A percentile compares a stretch with the other conserved stretches of the same genome.
phyloP scores from a whole-genome alignment of 2,113 vertebrate species.

The Clupea harengus region DNA sequence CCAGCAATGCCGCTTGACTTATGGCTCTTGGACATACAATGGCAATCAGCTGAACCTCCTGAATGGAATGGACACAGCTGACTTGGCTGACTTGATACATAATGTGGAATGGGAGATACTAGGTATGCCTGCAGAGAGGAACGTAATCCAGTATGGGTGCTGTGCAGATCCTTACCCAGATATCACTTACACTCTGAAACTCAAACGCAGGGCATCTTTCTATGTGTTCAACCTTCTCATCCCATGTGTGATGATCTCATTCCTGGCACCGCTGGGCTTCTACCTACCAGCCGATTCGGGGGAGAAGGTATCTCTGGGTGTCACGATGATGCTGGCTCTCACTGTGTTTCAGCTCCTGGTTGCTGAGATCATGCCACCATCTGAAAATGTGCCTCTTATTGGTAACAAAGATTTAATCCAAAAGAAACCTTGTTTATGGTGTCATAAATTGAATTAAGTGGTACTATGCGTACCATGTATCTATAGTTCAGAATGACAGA shows the following conservation, averaged over 20 bases:
- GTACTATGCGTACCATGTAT: too few relatives aligned
- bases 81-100: conserved; percentile 84
- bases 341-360: conserved; percentile 90
- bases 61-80: conserved; percentile 68
- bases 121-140: conserved; percentile 81
- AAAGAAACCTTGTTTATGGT: background rate
- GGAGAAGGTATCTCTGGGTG: conserved; percentile 88
- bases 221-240: conserved; percentile 90
- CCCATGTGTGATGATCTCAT: conserved; percentile 88
- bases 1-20: conserved; percentile 84
- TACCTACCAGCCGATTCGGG: conserved; percentile 87
- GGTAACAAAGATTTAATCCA: conserved; percentile 67
- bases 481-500: background rate
- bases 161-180: conserved; percentile 90
- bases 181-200: conserved; percentile 83
- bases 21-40: conserved; percentile 92
- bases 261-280: conserved; percentile 86
- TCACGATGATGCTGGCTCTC: conserved; percentile 88
- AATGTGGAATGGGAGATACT: conserved; percentile 90
- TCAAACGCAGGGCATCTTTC: conserved; percentile 83
- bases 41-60: conserved; percentile 85
- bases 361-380: conserved; percentile 89
- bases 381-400: conserved; percentile 87
- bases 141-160: conserved; percentile 82
- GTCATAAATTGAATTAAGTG: too few relatives aligned